Evolutionary conservation across 2,113 vertebrate genomes (phyloP).

Genomic region (Crotalus horridus): DNA sequence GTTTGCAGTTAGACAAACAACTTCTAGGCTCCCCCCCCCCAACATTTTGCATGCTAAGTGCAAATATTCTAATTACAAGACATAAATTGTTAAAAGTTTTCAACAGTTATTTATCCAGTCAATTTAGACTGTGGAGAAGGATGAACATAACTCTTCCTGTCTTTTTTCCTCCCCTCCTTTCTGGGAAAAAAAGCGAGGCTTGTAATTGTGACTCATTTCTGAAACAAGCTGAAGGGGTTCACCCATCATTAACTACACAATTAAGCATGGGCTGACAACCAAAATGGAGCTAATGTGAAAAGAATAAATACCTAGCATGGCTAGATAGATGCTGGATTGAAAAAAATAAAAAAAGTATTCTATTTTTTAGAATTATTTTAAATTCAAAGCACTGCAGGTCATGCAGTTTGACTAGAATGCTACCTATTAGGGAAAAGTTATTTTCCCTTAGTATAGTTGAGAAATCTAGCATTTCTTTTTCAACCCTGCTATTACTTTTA

Average conservation of each 20-base stretch:
- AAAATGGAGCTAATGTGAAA: background rate
- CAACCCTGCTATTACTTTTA: background rate
- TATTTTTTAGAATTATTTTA: background rate
- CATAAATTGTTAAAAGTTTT: background rate
- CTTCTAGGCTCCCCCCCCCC: background rate
- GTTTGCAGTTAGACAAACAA: background rate
- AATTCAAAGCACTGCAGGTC: background rate
- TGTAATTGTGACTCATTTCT: background rate
- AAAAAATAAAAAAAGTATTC: background rate
- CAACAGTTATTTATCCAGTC: background rate
- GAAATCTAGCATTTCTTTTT: background rate
- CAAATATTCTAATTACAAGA: background rate
- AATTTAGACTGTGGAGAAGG: background rate
- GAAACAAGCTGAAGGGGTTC: background rate
- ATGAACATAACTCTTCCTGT: background rate
- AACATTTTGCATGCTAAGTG: background rate
- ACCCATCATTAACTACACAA: background rate
- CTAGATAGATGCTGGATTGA: background rate
- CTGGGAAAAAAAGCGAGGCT: background rate
- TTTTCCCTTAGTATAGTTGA: background rate
- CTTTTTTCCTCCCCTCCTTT: background rate
- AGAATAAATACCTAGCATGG: background rate
- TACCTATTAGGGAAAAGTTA: background rate
- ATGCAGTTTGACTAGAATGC: background rate
- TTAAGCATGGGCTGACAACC: background rate